Evolutionary conservation across 2,888 invertebrate genomes (phyloP), one percentile per base, ranked within the genome.

Genomic region (Oxycera nigricornis): DNA sequence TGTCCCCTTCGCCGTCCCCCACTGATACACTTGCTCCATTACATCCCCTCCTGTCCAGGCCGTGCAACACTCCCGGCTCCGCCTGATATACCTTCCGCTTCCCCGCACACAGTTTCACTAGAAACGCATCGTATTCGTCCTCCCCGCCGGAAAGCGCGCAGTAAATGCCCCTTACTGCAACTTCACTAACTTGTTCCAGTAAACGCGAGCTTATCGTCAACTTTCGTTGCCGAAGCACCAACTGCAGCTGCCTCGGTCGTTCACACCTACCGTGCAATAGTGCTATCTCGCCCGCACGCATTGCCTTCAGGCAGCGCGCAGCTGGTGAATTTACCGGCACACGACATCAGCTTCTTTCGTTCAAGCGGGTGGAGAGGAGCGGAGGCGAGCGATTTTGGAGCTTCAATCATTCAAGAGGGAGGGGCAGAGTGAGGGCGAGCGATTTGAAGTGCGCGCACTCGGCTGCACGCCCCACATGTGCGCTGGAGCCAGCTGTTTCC

Each of bases 291-390:
- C 39, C 50, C 28, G 46, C 17, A 28, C 61, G 35, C 35, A 28
- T 31, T n/a, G 9, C 20, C 35, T n/a, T 20, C 7, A 22, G 9
- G 61, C 30, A 30, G 14, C 67, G 3, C 20, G 7, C 39, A 65
- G 65, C 65, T 65, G 65, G 65, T 31, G 22, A 9, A 39, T 31
- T 28, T 67, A n/a, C 26, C 67, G 67, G 41, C 67, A 46, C 67
- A 2, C 68, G 68, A 50, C 46, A 3, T 26, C 4, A 1, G 9
- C n/a, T 67, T 2, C 62, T n/a, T 22, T 22, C 7, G 22, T 28
- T 17, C 6, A 22, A 14, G 57, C 28, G 9, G 14, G 7, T 26
- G 28, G 9, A 57, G 28, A 22, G 22, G 4, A 28, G 7, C 14
- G 26, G 28, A 14, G 2, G 57, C 28, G 57, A 57, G 46, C 46